phyloP scores from a whole-genome alignment of 2,113 vertebrate species.

The Erythrocebus patas region DNA sequence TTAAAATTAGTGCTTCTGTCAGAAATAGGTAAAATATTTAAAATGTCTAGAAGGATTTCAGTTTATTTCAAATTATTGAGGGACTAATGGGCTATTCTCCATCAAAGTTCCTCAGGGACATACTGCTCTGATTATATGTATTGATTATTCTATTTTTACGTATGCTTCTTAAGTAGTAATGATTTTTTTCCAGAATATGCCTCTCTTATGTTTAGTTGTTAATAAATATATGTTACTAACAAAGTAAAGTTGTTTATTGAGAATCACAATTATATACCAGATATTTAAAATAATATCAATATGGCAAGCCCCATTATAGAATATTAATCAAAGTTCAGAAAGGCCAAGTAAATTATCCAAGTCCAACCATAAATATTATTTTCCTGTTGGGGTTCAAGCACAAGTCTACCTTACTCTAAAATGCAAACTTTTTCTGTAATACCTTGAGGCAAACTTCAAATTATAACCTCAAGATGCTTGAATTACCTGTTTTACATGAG shows the following conservation, averaged over 20 bases:
- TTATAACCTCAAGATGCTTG: neutral
- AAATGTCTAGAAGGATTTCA: neutral
- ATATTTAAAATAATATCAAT: neutral
- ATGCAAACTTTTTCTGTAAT: neutral
- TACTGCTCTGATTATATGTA: neutral
- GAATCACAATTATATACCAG: neutral
- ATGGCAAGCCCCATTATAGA: neutral
- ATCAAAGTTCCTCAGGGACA: neutral
- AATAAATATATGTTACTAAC: neutral
- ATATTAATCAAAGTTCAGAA: slow-evolving; percentile 1
- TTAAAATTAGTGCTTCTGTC: neutral
- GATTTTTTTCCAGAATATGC: neutral
- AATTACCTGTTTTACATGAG: neutral
- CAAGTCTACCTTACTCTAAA: neutral
- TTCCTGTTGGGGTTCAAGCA: neutral
- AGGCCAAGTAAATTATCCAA: neutral
- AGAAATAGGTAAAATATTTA: neutral
- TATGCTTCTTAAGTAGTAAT: neutral
- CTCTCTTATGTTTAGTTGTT: neutral
- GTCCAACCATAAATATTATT: neutral
- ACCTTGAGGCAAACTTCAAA: neutral
- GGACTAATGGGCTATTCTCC: neutral
- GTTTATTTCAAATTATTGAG: neutral
- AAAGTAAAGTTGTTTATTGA: neutral
- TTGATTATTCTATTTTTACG: neutral